These are phyloP conservation scores for Caracal caracal DNA, from an alignment of 2,113 vertebrate species.

Conservation along the genomic window DNA sequence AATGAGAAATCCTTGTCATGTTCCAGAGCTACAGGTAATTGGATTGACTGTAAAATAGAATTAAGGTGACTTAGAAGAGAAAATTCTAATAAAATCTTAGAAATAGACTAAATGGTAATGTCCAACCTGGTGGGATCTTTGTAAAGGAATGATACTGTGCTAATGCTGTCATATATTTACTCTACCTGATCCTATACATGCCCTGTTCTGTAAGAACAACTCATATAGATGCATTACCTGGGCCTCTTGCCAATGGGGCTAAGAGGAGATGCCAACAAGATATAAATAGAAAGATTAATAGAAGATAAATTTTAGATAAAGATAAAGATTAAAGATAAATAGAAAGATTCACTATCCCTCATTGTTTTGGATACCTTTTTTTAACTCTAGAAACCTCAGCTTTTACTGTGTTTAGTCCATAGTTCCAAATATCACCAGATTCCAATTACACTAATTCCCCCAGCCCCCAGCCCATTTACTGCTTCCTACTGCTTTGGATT, in stretches of 20 bases:
- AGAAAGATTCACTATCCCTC: not conserved
- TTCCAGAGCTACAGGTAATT: not conserved
- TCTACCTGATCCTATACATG: not conserved
- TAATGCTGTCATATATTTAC: not conserved
- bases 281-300: no score
- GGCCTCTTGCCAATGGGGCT: not conserved
- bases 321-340: no score
- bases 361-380: not conserved
- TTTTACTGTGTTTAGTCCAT: not conserved
- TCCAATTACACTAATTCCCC: not conserved
- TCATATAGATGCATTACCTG: not conserved
- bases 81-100: not conserved
- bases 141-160: not conserved
- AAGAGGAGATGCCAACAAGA: not conserved
- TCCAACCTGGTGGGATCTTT: not conserved
- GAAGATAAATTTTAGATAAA: no score
- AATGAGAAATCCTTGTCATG: not conserved
- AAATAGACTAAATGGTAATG: not conserved
- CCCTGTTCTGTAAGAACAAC: not conserved
- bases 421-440: not conserved
- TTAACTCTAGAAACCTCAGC: not conserved
- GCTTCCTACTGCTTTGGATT: not conserved
- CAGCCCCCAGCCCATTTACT: fast-evolving
- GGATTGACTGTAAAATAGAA: not conserved
- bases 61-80: not conserved